These are phyloP conservation scores for Hedya salicella DNA, from an alignment of 2,888 invertebrate species.

Conservation along the genomic window DNA sequence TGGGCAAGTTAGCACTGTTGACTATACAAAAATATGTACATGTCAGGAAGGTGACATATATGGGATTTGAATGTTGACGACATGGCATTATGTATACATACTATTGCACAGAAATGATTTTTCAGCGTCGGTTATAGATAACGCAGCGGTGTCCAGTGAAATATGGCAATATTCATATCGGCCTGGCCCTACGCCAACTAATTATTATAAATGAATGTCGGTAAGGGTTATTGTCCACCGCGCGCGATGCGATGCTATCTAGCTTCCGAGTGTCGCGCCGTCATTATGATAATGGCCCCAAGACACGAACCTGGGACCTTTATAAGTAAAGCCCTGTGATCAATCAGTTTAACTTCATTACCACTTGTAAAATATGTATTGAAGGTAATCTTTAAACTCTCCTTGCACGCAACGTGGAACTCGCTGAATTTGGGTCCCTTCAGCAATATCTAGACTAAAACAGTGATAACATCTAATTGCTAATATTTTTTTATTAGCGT, in stretches of 20 bases:
- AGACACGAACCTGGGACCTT: conserved; percentile 69
- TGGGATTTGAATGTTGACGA: too few species aligned
- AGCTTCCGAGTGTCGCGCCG: conserved; percentile 77
- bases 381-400: conserved; percentile 40
- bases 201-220: conserved; percentile 76
- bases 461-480: conserved; percentile 35
- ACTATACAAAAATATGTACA: too few species aligned
- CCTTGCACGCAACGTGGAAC: conserved; percentile 36
- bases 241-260: conserved; percentile 81
- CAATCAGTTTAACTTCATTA: conserved; percentile 72
- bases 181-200: conserved; percentile 64
- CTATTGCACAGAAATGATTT: neutral
- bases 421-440: conserved; percentile 25
- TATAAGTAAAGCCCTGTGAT: conserved; percentile 55
- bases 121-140: conserved; percentile 26
- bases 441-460: conserved; percentile 39
- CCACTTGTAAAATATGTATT: conserved; percentile 50
- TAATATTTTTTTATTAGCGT: conserved; percentile 22
- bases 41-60: too few species aligned
- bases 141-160: conserved; percentile 48
- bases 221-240: conserved; percentile 82
- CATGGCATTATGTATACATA: too few species aligned
- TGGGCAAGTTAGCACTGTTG: too few species aligned
- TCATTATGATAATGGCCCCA: conserved; percentile 78
- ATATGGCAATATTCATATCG: conserved; percentile 59